Evolutionary conservation across 2,113 vertebrate species (phyloP).

Genomic region (Ammodramus savannarum): DNA sequence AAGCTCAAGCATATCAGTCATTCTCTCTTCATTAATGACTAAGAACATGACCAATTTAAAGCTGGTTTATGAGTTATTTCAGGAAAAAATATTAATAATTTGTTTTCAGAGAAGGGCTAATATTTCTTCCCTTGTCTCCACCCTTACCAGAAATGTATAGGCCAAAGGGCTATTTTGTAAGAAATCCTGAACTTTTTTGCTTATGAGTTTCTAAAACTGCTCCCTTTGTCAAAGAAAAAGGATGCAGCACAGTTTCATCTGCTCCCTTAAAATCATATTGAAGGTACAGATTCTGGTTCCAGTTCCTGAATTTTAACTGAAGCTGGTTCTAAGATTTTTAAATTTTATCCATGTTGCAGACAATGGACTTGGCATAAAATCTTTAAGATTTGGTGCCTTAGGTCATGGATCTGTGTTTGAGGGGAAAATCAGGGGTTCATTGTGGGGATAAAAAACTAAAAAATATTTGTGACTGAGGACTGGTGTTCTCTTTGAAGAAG

Average conservation of each 20-base stretch:
- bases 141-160: not conserved
- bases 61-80: not conserved
- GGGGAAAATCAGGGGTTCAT: not conserved
- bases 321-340: not conserved
- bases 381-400: not conserved
- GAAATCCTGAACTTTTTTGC: not conserved
- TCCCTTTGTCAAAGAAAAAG: not conserved
- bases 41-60: not conserved
- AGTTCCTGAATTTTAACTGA: not conserved
- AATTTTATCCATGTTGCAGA: not conserved
- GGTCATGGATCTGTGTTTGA: not conserved
- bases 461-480: not conserved
- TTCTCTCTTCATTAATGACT: not conserved
- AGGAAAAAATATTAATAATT: not conserved
- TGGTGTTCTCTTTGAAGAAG: not conserved
- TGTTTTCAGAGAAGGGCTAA: not conserved
- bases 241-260: not conserved
- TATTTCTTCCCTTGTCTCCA: not conserved
- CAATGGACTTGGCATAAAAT: not conserved
- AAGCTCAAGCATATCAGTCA: not conserved
- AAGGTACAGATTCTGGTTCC: not conserved
- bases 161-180: not conserved
- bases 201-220: not conserved
- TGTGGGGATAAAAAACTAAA: not conserved
- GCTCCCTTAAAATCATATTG: not conserved